A percentile compares a stretch with the other conserved stretches of the same genome.
Evolutionary conservation across 2,113 vertebrate genomes (phyloP).

Genomic region (Engraulis encrasicolus): DNA sequence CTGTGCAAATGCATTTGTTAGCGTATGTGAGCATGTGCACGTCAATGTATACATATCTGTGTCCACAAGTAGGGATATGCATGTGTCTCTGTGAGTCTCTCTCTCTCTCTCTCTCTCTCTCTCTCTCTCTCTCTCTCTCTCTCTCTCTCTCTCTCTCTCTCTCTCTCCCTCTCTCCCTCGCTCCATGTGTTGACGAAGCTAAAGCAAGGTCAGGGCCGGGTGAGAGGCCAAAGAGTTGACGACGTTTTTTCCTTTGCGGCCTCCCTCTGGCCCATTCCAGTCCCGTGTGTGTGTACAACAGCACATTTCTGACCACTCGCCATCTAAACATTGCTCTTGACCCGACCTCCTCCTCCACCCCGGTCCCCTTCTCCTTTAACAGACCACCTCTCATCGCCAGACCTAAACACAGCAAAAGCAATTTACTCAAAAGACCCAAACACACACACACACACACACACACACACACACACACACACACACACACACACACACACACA

Average conservation of each 20-base stretch:
- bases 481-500: no score
- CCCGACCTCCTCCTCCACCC: background rate
- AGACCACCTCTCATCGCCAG: background rate
- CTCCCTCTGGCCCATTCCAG: background rate
- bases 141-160: background rate
- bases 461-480: no score
- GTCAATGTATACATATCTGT: background rate
- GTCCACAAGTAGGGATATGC: background rate
- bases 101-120: background rate
- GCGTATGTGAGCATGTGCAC: background rate
- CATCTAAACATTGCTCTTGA: slow-evolving; percentile 1
- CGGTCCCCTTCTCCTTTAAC: background rate
- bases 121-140: background rate
- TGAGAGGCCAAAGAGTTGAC: background rate
- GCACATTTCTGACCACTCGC: background rate
- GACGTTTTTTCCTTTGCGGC: background rate
- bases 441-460: no score
- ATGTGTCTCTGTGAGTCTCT: background rate
- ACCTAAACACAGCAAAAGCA: background rate
- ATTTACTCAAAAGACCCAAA: background rate
- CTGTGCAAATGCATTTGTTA: slow-evolving; percentile 16
- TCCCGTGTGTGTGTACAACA: background rate
- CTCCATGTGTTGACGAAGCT: background rate
- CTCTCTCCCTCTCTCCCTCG: background rate
- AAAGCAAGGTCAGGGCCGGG: background rate